Conservation (phyloP, 2,797 vertebrate species). For the Spondyliosoma cantharus region DNA sequence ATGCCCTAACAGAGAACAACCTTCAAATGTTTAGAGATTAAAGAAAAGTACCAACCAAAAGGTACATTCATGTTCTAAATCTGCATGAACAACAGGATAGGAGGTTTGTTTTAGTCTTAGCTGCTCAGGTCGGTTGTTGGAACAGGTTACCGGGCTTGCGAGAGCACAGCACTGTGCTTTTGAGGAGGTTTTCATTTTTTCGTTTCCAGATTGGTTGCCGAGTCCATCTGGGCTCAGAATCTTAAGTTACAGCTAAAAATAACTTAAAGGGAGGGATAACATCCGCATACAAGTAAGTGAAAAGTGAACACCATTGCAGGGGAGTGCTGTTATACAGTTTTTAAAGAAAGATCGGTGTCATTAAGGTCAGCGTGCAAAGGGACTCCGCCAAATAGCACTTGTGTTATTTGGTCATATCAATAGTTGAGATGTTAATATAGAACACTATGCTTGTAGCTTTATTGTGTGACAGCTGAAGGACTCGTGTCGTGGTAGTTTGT, state of each 20-base stretch:
- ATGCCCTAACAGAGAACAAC: constrained; percentile 51
- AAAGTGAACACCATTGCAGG: background rate
- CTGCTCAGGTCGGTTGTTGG: constrained; percentile 59
- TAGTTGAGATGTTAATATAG: constrained; percentile 32
- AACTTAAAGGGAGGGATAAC: constrained; percentile 2
- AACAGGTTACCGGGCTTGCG: constrained; percentile 27
- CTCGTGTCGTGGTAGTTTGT: constrained; percentile 43
- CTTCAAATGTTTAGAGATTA: constrained; percentile 40
- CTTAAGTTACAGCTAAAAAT: constrained; percentile 9
- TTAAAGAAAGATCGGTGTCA: constrained; percentile 4
- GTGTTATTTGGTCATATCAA: constrained; percentile 41
- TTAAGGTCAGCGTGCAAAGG: constrained; percentile 6
- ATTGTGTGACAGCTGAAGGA: constrained; percentile 43
- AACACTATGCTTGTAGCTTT: constrained; percentile 43
- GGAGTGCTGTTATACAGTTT: constrained; percentile 29
- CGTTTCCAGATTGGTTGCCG: constrained; percentile 47
- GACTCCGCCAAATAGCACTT: constrained; percentile 11
- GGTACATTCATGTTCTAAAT: constrained; percentile 37
- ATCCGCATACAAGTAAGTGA: constrained; percentile 5
- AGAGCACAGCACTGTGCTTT: constrained; percentile 29
- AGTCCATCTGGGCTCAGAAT: constrained; percentile 17
- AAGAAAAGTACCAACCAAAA: constrained; percentile 34
- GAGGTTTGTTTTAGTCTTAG: constrained; percentile 60
- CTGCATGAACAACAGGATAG: constrained; percentile 62
- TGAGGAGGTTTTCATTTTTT: constrained; percentile 26